Conservation (phyloP, 2,113 vertebrate genomes). For the Ictidomys tridecemlineatus region DNA sequence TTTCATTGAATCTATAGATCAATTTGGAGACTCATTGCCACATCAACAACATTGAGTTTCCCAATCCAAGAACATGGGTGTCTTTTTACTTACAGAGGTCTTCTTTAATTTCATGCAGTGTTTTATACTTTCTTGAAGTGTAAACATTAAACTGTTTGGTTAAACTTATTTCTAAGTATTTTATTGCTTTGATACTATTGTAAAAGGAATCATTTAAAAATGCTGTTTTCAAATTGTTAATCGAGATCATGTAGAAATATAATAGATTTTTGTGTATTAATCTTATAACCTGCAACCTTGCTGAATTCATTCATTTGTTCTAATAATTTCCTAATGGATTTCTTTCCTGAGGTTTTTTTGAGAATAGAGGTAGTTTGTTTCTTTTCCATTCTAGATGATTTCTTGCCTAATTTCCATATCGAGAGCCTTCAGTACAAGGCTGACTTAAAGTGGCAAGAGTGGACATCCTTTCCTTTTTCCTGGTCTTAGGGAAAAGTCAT, state of each 20-base stretch:
- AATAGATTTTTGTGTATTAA: not conserved
- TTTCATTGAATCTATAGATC: not conserved
- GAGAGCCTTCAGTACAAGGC: not conserved
- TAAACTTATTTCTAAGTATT: not conserved
- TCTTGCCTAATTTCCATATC: not conserved
- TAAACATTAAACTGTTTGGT: not conserved
- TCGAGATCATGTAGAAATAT: not conserved
- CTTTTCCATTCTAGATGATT: not conserved
- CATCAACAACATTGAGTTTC: not conserved
- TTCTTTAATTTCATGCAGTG: not conserved
- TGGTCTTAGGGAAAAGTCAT: not conserved
- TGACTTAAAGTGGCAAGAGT: not conserved
- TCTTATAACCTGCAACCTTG: not conserved
- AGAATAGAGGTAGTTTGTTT: not conserved
- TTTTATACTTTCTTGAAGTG: not conserved
- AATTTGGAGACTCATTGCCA: not conserved
- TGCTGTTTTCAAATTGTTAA: conserved; percentile 23
- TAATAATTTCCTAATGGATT: not conserved
- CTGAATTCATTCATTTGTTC: not conserved
- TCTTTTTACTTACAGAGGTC: not conserved
- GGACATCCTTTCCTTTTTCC: not conserved
- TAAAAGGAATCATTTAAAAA: not conserved
- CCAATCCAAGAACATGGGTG: not conserved
- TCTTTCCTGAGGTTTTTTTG: not conserved
- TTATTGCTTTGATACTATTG: not conserved